Percentiles rank a stretch among this genome's conserved stretches.
Conservation (phyloP, 37 sponge, comb jelly and placozoan genomes). For the Aplysina aerophoba region DNA sequence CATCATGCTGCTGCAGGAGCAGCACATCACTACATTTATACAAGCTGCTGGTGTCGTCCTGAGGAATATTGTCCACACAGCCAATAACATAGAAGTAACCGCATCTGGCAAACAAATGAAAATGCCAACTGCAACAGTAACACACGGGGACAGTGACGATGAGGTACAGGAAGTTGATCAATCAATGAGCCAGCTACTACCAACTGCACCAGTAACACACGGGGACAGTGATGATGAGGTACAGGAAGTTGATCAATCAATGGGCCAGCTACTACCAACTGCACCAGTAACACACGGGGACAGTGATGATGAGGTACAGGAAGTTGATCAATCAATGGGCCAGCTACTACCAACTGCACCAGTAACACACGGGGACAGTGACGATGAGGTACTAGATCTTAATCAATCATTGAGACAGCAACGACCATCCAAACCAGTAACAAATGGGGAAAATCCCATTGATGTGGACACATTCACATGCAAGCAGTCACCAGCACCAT, state of each 20-base stretch:
- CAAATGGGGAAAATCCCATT: background rate
- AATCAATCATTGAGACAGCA: too few species aligned
- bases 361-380: background rate
- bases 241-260: too few species aligned
- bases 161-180: background rate
- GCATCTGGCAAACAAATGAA: conserved; percentile 3
- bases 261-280: too few species aligned
- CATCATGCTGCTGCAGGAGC: conserved; percentile 8
- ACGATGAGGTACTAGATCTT: too few species aligned
- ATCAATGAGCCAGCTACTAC: too few species aligned
- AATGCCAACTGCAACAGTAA: background rate
- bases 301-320: too few species aligned
- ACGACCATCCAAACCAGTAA: too few species aligned
- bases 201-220: background rate
- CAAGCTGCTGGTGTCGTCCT: conserved; percentile 9
- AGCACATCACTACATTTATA: background rate
- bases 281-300: too few species aligned
- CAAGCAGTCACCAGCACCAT: conserved; percentile 19
- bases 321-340: background rate
- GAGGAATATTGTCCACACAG: conserved; percentile 3
- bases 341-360: conserved; percentile 20
- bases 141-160: background rate
- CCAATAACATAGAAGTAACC: background rate
- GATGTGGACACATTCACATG: conserved; percentile 5
- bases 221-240: background rate